A percentile compares a stretch with the other conserved stretches of the same genome.
Evolutionary conservation across 2,113 vertebrate species (phyloP).

Genomic region (Chauna torquata): DNA sequence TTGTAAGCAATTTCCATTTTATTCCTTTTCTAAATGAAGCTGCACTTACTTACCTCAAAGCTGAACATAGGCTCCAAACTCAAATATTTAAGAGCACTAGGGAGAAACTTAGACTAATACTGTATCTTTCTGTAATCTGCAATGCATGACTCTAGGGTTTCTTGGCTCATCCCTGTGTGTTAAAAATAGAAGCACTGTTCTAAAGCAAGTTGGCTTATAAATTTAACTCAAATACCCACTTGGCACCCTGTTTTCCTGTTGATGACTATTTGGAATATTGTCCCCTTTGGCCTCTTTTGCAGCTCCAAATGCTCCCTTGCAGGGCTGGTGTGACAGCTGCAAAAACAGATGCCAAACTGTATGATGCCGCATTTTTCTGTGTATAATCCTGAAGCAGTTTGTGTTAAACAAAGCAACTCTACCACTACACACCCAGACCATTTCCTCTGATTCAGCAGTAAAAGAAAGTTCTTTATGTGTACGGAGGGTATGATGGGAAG

Average conservation of each 20-base stretch:
- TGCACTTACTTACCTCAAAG: neutral
- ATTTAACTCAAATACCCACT: conserved; percentile 62
- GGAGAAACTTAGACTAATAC: neutral
- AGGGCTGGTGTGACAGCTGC: conserved; percentile 54
- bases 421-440: rapidly evolving
- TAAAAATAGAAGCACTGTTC: conserved; percentile 47
- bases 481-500: neutral
- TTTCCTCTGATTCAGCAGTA: neutral
- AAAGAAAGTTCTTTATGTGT: neutral
- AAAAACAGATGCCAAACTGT: conserved; percentile 54
- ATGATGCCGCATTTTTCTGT: neutral
- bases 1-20: neutral
- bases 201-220: conserved; percentile 40
- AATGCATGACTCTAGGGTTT: neutral
- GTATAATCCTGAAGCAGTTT: neutral
- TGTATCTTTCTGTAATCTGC: neutral
- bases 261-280: conserved; percentile 32
- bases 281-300: conserved; percentile 53
- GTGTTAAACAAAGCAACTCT: neutral
- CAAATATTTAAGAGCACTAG: neutral
- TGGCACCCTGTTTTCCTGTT: conserved; percentile 50
- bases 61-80: neutral
- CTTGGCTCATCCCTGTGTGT: neutral
- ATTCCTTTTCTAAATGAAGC: neutral
- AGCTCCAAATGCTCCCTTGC: conserved; percentile 9